Base-by-base conservation (phyloP, 2,888 invertebrate genomes). In the Oithona nana region DNA sequence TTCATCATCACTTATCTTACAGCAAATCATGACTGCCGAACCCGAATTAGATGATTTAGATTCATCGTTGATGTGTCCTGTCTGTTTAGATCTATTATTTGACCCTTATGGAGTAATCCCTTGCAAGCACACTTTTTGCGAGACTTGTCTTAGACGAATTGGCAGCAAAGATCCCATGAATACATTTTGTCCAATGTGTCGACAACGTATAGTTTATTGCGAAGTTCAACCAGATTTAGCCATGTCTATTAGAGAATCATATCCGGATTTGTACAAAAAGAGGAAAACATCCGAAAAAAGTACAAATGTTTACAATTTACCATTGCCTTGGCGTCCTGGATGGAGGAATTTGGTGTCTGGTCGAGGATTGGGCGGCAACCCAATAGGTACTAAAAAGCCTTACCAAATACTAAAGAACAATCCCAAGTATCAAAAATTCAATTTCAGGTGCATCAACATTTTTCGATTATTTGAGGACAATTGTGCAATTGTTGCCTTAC, bases 101-200 rank as follows among this genome's bases (percentile, higher is more conserved):
- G 61, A 65, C 51, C 67, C 67, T 28, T 60, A 66, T 49, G 28
- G 50, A 22, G 63, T 63, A 24, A 39, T 50, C 39, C 67, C 67
- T 2, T 67, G 67, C 56, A 22, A 60, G 6, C 67, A 67, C 48
- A 64, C 64, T 28, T 67, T 67, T 58, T 67, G 67, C 59, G 67
- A 67, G 54, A 64, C 66, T n/a, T 67, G 67, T 49, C 49, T 67
- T 20, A 51, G 67, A 8, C 60, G 66, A 11, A 51, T 67, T 16
- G 67, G 65, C 11, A 61, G 51, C 24, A 64, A 65, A n/a, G 61
- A 65, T 31, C 65, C 67, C 51, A 65, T 65, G 52, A 54, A 64
- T 48, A 66, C 67, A 4, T 55, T 51, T 20, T 67, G 67, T 54
- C 67, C 67, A n/a, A 58, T 67, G n/a, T 67, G 67, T 55, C 59